These are phyloP conservation scores for Lepidonotus clava DNA, from an alignment of 2,888 invertebrate species.

Conservation along the genomic window DNA sequence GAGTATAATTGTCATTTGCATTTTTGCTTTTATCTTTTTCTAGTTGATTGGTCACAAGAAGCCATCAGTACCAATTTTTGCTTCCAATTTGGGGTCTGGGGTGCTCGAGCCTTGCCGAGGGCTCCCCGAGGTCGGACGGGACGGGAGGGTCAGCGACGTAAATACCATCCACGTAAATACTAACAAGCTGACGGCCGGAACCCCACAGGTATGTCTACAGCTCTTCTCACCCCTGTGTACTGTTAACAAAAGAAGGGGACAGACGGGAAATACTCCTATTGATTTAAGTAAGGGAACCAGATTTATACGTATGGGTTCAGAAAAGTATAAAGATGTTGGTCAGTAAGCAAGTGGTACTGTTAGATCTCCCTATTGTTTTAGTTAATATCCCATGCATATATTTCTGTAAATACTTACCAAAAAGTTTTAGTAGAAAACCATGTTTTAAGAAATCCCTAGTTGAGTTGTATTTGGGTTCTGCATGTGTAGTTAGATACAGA, in stretches of 20 bases:
- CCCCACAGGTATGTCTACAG: neutral
- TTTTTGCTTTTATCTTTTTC: neutral
- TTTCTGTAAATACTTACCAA: too few species aligned
- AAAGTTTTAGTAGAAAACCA: too few species aligned
- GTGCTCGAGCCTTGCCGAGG: constrained; percentile 81
- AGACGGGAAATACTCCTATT: too few species aligned
- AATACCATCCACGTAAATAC: neutral
- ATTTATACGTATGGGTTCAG: too few species aligned
- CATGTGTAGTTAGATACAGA: neutral
- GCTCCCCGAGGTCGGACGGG: constrained; percentile 51
- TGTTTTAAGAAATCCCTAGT: too few species aligned
- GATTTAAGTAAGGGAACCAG: too few species aligned
- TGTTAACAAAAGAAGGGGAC: too few species aligned
- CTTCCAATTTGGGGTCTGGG: constrained; percentile 91
- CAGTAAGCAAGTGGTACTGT: too few species aligned
- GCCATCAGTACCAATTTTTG: constrained; percentile 89
- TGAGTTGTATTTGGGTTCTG: neutral
- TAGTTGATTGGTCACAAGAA: constrained; percentile 81
- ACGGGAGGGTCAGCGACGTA: constrained; percentile 51
- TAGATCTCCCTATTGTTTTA: too few species aligned
- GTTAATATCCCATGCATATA: too few species aligned
- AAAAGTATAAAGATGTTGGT: too few species aligned
- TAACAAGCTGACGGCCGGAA: constrained; percentile 9
- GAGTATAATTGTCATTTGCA: too few species aligned
- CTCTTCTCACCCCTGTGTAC: neutral